Base-by-base conservation (phyloP, 2,888 invertebrate species). In the Lepas anatifera region DNA sequence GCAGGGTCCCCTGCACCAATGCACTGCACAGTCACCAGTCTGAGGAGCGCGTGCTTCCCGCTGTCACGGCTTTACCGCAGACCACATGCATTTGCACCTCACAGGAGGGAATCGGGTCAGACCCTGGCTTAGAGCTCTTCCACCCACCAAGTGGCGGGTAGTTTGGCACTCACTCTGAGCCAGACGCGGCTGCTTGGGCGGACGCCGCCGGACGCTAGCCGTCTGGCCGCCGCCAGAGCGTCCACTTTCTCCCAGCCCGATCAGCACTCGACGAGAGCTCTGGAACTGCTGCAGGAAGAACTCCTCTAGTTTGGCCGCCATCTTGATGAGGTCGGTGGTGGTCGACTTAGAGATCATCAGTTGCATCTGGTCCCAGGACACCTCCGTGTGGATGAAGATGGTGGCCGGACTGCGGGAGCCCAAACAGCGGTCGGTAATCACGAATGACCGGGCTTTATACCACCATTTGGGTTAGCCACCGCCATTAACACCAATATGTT, bases 271-370 rank as follows among this genome's bases (percentile, higher is more conserved):
- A 79, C 93, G 94, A 78, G 95, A 93, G 75, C 93, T 95, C 79
- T 95, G 94, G 79, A 97, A 95, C 83, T 98, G 97, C 80, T 96
- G 96, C 73, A 92, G 90, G 82, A 99, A 97, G 84, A 99, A 99
- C 81, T 97, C 95, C 76, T 95, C 95, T 46, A 99, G 84, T 78
- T 97, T 97, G 74, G 91, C 89, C 79, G 90, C 94, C 91, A 99
- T 97, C 83, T 97, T 98, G 68, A 96, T 83, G 72, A 99, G 83
- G 82, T 99, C 98, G 0, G 95, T 94, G 0, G 97, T 96, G 1
- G 98, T 99, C 68, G 95, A 95, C 80, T 95, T 92, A 8, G 93
- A 94, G 79, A 99, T 96, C 85, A 99, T 90, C 76, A 98, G 86
- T 83, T 99, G 97, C 63, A 98, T 84, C 78, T 92, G 96, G 79